A percentile compares a stretch with the other conserved stretches of the same genome.
These are phyloP conservation scores for Yponomeuta malinellus DNA, from an alignment of 2,888 invertebrate genomes.

Conservation along the genomic window DNA sequence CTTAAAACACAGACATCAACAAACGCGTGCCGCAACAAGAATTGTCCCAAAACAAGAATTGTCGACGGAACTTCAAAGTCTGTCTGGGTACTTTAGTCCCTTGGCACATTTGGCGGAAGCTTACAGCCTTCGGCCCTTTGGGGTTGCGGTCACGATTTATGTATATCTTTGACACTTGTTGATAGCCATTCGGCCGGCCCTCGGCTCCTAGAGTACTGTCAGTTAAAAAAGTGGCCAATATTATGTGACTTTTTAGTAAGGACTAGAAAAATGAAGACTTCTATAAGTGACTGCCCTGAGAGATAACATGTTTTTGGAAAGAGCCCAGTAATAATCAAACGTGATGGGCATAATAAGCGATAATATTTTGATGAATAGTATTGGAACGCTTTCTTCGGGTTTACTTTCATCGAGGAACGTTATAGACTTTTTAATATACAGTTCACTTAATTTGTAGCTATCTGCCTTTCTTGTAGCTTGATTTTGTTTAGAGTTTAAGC, in stretches of 20 bases:
- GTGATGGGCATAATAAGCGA: not conserved
- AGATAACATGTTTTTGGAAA: not conserved
- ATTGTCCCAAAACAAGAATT: not conserved
- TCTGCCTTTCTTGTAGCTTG: too few relatives aligned
- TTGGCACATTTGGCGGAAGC: not conserved
- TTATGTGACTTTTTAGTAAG: not conserved
- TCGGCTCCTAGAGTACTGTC: constrained; percentile 31
- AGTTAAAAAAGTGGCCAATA: not conserved
- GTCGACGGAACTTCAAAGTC: not conserved
- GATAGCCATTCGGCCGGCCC: constrained; percentile 41
- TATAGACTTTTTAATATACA: not conserved
- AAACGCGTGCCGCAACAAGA: too few relatives aligned
- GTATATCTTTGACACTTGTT: constrained; percentile 63
- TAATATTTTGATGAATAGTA: not conserved
- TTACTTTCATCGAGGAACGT: not conserved
- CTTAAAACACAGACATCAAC: too few relatives aligned
- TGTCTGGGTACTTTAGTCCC: not conserved
- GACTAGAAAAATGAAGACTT: not conserved
- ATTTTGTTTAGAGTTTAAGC: too few relatives aligned
- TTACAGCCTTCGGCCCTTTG: constrained; percentile 19
- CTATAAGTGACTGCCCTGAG: not conserved
- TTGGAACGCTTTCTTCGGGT: not conserved
- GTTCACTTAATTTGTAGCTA: too few relatives aligned
- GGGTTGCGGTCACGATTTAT: constrained; percentile 42
- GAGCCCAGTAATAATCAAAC: not conserved